Evolutionary conservation across 2,113 vertebrate genomes (phyloP).

Genomic region (Dascyllus trimaculatus): DNA sequence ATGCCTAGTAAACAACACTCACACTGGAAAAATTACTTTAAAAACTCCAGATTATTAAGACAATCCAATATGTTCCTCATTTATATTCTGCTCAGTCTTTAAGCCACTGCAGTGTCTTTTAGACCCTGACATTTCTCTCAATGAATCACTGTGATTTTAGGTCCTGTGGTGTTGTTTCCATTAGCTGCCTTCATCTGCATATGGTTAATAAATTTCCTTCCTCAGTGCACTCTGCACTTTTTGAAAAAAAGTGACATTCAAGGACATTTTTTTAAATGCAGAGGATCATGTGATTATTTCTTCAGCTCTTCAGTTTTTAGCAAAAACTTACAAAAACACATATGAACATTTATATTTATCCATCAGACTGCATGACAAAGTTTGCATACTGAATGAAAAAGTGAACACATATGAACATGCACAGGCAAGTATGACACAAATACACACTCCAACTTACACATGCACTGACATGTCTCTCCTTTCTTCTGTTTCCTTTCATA

Average conservation of each 20-base stretch:
- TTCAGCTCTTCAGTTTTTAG: constrained; percentile 1
- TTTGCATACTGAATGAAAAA: not conserved
- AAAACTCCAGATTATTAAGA: constrained; percentile 30
- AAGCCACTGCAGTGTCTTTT: constrained; percentile 31
- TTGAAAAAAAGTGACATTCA: constrained; percentile 17
- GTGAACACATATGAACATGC: not conserved
- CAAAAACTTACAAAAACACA: not conserved
- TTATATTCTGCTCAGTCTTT: constrained; percentile 46
- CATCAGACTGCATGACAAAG: not conserved
- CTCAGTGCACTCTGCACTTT: constrained; percentile 12
- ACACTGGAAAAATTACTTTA: constrained; percentile 8
- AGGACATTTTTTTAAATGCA: not conserved
- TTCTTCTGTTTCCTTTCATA: constrained; percentile 59
- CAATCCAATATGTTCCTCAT: constrained; percentile 33
- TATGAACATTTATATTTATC: not conserved
- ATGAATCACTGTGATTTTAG: constrained; percentile 45
- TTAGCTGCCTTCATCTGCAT: constrained; percentile 46
- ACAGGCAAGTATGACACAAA: not conserved
- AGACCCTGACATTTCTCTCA: constrained; percentile 56
- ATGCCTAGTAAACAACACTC: constrained; percentile 33
- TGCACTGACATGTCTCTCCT: constrained; percentile 30
- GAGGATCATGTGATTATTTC: not conserved
- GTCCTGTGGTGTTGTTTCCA: constrained; percentile 50
- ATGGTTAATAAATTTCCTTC: constrained; percentile 35
- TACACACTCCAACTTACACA: constrained; percentile 4